phyloP scores from a whole-genome alignment of 2,113 vertebrate genomes.

The Andinoacara biseriatus region DNA sequence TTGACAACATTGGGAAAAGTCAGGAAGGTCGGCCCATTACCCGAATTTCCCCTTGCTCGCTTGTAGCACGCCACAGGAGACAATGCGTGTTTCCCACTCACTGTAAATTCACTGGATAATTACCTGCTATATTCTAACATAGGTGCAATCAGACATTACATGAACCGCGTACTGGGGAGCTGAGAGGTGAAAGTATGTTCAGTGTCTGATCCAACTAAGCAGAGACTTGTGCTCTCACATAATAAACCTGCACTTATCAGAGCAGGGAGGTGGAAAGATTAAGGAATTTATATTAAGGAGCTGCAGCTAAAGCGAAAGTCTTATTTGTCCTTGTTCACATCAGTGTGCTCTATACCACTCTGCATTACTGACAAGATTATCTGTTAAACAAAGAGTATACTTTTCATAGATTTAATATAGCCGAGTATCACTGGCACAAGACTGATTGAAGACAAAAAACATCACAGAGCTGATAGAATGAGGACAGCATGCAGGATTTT shows the following conservation, averaged over 20 bases:
- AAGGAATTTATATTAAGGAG: not conserved
- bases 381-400: not conserved
- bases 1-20: not conserved
- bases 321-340: not conserved
- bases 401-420: slow-evolving; percentile 13
- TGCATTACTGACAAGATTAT: not conserved
- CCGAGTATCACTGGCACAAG: not conserved
- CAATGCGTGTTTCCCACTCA: not conserved
- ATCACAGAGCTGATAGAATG: slow-evolving; percentile 18
- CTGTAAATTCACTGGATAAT: not conserved
- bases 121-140: not conserved
- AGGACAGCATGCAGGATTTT: slow-evolving; percentile 20
- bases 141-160: not conserved
- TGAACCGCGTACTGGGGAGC: not conserved
- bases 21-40: not conserved
- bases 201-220: not conserved
- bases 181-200: not conserved
- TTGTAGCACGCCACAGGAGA: not conserved
- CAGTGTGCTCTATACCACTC: too few species aligned
- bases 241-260: not conserved
- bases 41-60: not conserved
- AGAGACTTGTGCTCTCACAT: not conserved
- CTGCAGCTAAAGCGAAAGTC: not conserved
- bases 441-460: slow-evolving; percentile 25
- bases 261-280: not conserved